These are phyloP conservation scores for Mya arenaria DNA, from an alignment of 1,140 invertebrate genomes.

Conservation along the genomic window DNA sequence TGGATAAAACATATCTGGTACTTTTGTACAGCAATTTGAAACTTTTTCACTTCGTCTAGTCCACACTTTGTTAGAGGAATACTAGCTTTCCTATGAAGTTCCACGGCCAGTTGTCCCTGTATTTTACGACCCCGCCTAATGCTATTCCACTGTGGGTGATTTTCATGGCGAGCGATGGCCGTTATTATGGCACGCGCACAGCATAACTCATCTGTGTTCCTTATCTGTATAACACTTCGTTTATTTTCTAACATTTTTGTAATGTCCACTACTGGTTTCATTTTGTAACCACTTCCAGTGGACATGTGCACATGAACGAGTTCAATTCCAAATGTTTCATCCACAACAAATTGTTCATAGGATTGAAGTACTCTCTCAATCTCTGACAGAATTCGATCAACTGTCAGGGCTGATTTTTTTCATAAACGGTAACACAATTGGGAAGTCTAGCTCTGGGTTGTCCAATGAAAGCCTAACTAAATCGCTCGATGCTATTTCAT, in stretches of 20 bases:
- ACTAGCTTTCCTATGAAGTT: slow-evolving; percentile 13
- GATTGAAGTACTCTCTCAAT: slow-evolving; percentile 18
- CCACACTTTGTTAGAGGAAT: slow-evolving; percentile 10
- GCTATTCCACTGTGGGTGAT: slow-evolving; percentile 23
- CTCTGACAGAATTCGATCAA: slow-evolving; percentile 4
- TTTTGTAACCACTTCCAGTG: not conserved
- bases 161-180: slow-evolving; percentile 17
- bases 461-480: not conserved
- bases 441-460: slow-evolving; percentile 17
- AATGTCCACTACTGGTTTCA: not conserved
- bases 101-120: not conserved
- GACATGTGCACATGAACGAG: not conserved
- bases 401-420: not conserved
- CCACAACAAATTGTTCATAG: not conserved
- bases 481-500: not conserved
- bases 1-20: slow-evolving; percentile 4
- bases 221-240: slow-evolving; percentile 1
- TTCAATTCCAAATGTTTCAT: not conserved
- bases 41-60: slow-evolving; percentile 29
- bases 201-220: slow-evolving; percentile 1
- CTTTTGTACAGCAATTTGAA: not conserved
- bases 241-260: slow-evolving; percentile 5
- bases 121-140: not conserved
- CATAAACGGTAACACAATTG: not conserved
- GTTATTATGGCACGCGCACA: slow-evolving; percentile 4